Conservation (phyloP, 1,140 invertebrate species). For the Maconellicoccus hirsutus region DNA sequence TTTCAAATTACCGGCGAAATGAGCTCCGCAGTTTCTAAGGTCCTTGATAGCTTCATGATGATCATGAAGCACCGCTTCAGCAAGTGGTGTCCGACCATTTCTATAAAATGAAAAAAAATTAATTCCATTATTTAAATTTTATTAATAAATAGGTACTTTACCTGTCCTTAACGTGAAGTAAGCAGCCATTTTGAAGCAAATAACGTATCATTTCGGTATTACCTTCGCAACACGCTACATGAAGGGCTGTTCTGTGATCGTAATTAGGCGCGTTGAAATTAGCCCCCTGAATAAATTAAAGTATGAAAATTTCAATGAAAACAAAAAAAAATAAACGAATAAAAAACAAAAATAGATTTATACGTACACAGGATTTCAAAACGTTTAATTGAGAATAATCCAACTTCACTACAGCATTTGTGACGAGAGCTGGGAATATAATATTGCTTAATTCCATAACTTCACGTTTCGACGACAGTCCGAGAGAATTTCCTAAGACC, state of each 20-base stretch:
- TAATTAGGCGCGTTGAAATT: slow-evolving; percentile 64
- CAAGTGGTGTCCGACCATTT: slow-evolving; percentile 45
- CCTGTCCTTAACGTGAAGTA: slow-evolving; percentile 65
- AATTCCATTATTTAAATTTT: slow-evolving; percentile 26
- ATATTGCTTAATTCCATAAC: slow-evolving; percentile 54
- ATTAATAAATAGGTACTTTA: slow-evolving; percentile 29
- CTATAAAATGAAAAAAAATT: slow-evolving; percentile 35
- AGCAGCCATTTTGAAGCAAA: slow-evolving; percentile 67
- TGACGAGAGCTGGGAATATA: slow-evolving; percentile 65
- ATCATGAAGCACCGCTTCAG: slow-evolving; percentile 49
- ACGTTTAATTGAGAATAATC: slow-evolving; percentile 46
- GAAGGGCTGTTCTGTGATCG: slow-evolving; percentile 67
- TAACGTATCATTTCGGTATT: slow-evolving; percentile 54
- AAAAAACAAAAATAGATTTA: not conserved
- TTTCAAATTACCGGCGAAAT: slow-evolving; percentile 38
- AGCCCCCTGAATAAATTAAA: slow-evolving; percentile 42
- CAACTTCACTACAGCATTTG: slow-evolving; percentile 53
- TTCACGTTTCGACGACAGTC: slow-evolving; percentile 54
- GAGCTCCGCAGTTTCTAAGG: slow-evolving; percentile 50
- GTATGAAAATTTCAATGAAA: not conserved
- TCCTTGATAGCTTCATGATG: slow-evolving; percentile 47
- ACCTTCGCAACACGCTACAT: slow-evolving; percentile 64
- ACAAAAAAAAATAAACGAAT: slow-evolving; percentile 20
- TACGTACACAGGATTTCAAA: slow-evolving; percentile 38
- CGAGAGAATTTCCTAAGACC: slow-evolving; percentile 50